A percentile compares a stretch with the other conserved stretches of the same genome.
These are phyloP conservation scores for Lemur catta DNA, from an alignment of 2,797 vertebrate species.

Conservation along the genomic window DNA sequence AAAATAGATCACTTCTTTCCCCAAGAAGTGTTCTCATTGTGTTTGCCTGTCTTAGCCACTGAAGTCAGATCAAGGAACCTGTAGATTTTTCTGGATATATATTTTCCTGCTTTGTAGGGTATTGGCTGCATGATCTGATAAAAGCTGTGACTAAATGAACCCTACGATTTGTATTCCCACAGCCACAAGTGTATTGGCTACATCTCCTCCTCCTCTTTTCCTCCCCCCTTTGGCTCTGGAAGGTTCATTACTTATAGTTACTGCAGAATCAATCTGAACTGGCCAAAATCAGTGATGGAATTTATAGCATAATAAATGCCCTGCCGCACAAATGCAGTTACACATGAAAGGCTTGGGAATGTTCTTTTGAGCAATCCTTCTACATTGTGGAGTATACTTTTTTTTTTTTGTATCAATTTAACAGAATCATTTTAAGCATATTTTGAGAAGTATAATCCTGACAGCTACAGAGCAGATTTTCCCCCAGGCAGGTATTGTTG, in stretches of 20 bases:
- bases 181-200: conserved; percentile 77
- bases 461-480: conserved; percentile 81
- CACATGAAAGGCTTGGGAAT: conserved; percentile 80
- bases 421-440: conserved; percentile 81
- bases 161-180: conserved; percentile 81
- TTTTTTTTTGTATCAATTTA: conserved; percentile 78
- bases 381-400: conserved; percentile 69
- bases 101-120: conserved; percentile 73
- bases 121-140: conserved; percentile 79
- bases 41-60: not conserved
- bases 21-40: not conserved
- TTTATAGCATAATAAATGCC: conserved; percentile 85
- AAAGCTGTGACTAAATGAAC: conserved; percentile 81
- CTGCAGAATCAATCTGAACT: conserved; percentile 86
- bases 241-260: conserved; percentile 87
- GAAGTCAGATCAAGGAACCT: conserved; percentile 26
- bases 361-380: conserved; percentile 80
- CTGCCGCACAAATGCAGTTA: conserved; percentile 79
- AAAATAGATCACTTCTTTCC: not conserved
- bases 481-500: conserved; percentile 79
- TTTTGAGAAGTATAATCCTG: conserved; percentile 83
- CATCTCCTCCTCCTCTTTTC: not conserved
- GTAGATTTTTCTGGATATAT: conserved; percentile 60
- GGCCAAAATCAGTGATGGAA: conserved; percentile 85
- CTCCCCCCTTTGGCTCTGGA: conserved; percentile 66